Evolutionary conservation across 2,797 vertebrate species (phyloP).

Genomic region (Enteromius trimaculatus): DNA sequence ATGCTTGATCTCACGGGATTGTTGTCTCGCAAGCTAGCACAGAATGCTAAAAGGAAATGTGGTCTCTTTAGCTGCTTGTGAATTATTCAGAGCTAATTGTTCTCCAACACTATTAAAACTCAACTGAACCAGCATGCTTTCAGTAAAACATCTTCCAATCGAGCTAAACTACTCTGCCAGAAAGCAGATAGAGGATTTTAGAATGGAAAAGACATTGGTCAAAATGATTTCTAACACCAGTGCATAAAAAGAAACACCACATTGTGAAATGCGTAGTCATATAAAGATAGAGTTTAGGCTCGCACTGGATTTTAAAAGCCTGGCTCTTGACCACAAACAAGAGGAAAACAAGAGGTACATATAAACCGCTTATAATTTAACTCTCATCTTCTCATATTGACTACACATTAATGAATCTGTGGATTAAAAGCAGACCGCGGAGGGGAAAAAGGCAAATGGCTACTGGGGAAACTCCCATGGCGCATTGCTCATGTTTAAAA

Average conservation of each 20-base stretch:
- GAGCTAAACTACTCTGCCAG: constrained; percentile 15
- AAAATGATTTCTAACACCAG: neutral
- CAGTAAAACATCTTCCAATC: constrained; percentile 19
- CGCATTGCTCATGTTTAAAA: constrained; percentile 39
- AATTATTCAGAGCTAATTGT: constrained; percentile 49
- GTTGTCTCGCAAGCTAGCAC: constrained; percentile 15
- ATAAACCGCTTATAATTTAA: neutral
- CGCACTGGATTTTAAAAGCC: neutral
- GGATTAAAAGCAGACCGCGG: neutral
- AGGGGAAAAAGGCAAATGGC: constrained; percentile 10
- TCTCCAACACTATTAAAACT: constrained; percentile 41
- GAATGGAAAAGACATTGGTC: neutral
- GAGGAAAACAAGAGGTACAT: neutral
- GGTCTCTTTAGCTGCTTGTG: constrained; percentile 40
- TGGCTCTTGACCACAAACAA: neutral
- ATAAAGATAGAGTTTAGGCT: neutral
- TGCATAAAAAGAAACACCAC: no score
- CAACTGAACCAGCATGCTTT: constrained; percentile 27
- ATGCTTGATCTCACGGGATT: constrained; percentile 21
- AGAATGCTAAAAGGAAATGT: constrained; percentile 28
- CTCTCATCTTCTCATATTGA: constrained; percentile 22
- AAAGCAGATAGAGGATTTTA: constrained; percentile 19
- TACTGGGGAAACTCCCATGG: constrained; percentile 37
- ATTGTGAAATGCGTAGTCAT: neutral
- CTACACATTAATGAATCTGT: constrained; percentile 49